Evolutionary conservation across 2,113 vertebrate genomes (phyloP), one percentile per base, ranked within the genome.

Genomic region (Seriola rivoliana): DNA sequence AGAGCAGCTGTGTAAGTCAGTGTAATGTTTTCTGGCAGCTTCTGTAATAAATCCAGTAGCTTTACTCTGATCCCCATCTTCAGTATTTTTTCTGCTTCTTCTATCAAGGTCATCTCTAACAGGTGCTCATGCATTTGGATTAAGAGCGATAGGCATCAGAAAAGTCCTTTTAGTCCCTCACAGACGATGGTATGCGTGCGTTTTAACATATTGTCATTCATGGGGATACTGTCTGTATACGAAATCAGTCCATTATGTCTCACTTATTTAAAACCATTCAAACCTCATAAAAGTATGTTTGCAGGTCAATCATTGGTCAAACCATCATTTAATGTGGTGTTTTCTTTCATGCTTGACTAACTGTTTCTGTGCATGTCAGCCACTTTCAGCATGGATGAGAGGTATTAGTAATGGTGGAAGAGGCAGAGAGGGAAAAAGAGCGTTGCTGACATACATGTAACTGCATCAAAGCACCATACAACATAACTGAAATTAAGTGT

Each of bases 61-160:
- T 75, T 84, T 62, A 46, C 68, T 77, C 60, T 78, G 64, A 85
- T 82, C 65, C 73, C 58, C 55, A 70, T 85, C 83, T 75, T 44
- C 44, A 71, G 34, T 6, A 32, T 73, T 32, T 63, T 84, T 54
- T 48, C 62, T 48, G 72, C 40, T 23, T 38, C 59, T 46, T 4
- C 75, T 85, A 81, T 91, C 86, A 91, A 91, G 89, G 90, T 92
- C 89, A 88, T 89, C 85, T 66, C 29, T 19, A 92, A 81, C 91
- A 93, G 91, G 85, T 91, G 92, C 88, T 71, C 68, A 42, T 79
- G 72, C 66, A 54, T 81, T 80, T 78, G 64, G 60, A 74, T 80
- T 78, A 68, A 74, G 57, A 79, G 60, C 67, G 81, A 89, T 87
- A 82, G 79, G 75, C 80, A 85, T 92, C 78, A 80, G 58, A 84